These are phyloP conservation scores for Pseudoips prasinana DNA, from an alignment of 2,888 invertebrate genomes.

Conservation along the genomic window DNA sequence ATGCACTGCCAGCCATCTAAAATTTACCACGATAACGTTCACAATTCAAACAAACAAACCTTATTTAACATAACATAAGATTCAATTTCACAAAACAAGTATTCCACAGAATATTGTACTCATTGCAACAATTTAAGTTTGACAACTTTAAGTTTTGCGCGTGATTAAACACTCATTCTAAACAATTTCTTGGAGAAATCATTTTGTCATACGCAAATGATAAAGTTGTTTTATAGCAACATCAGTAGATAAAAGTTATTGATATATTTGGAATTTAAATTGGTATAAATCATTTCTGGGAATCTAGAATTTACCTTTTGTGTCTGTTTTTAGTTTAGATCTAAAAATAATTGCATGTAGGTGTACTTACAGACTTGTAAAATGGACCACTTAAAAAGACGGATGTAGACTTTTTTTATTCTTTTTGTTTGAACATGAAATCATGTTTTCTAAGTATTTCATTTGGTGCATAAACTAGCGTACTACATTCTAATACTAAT, in stretches of 20 bases:
- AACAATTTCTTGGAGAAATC: conserved; percentile 20
- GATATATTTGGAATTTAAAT: conserved; percentile 53
- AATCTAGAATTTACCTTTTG: conserved; percentile 39
- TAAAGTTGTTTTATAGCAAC: conserved; percentile 28
- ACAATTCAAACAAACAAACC: conserved; percentile 23
- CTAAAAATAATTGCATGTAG: conserved; percentile 28
- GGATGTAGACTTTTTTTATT: too few relatives aligned
- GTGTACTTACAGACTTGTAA: too few relatives aligned
- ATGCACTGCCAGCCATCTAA: conserved; percentile 32
- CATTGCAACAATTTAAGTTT: conserved; percentile 54
- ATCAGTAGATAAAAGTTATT: conserved; percentile 47
- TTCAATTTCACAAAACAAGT: conserved; percentile 17
- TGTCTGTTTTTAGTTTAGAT: conserved; percentile 31
- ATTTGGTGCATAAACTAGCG: too few relatives aligned
- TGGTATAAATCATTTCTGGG: conserved; percentile 45
- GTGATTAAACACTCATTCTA: conserved; percentile 9
- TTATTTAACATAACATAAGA: conserved; percentile 20
- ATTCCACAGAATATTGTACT: conserved; percentile 27
- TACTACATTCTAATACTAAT: too few relatives aligned
- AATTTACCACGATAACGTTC: conserved; percentile 38
- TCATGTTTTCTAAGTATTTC: too few relatives aligned
- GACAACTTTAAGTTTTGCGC: conserved; percentile 32
- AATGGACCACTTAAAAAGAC: too few relatives aligned
- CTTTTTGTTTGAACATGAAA: too few relatives aligned
- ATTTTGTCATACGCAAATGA: conserved; percentile 13